A percentile compares a stretch with the other conserved stretches of the same genome.
These are phyloP conservation scores for Eupithecia dodoneata DNA, from an alignment of 2,888 invertebrate genomes.

Conservation along the genomic window DNA sequence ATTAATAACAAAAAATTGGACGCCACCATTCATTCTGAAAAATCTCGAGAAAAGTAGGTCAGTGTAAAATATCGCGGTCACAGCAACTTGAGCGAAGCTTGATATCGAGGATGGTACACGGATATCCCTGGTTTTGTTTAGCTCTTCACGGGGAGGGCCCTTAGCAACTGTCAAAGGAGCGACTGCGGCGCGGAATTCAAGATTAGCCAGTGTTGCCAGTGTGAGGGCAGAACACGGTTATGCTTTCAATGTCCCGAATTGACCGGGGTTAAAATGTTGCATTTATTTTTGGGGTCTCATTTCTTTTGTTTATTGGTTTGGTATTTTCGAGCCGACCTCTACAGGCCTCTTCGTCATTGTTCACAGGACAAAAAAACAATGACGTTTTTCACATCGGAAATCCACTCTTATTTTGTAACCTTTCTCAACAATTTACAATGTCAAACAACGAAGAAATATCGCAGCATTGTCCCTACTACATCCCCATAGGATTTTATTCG, in stretches of 20 bases:
- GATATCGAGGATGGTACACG: conserved; percentile 54
- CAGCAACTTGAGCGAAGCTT: conserved; percentile 58
- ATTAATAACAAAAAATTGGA: conserved; percentile 41
- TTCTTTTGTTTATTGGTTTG: conserved; percentile 3
- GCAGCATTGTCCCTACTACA: neutral
- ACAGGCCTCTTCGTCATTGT: neutral
- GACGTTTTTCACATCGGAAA: neutral
- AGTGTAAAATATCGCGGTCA: conserved; percentile 64
- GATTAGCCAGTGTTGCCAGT: conserved; percentile 28
- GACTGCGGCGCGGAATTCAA: conserved; percentile 27
- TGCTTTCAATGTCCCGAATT: conserved; percentile 28
- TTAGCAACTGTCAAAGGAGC: conserved; percentile 59
- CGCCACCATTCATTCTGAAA: conserved; percentile 36
- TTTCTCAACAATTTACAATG: neutral
- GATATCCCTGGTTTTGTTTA: conserved; percentile 70
- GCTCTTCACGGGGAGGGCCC: conserved; percentile 57
- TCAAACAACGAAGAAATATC: neutral
- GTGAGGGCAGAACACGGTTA: conserved; percentile 23
- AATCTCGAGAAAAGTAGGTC: conserved; percentile 59
- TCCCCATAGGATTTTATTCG: neutral
- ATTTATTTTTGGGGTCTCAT: conserved; percentile 8
- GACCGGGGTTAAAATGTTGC: conserved; percentile 14
- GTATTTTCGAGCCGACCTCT: neutral
- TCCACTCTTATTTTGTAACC: neutral
- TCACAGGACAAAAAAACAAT: neutral